Evolutionary conservation across 2,888 invertebrate species (phyloP).

Genomic region (Phyto melanocephala): DNA sequence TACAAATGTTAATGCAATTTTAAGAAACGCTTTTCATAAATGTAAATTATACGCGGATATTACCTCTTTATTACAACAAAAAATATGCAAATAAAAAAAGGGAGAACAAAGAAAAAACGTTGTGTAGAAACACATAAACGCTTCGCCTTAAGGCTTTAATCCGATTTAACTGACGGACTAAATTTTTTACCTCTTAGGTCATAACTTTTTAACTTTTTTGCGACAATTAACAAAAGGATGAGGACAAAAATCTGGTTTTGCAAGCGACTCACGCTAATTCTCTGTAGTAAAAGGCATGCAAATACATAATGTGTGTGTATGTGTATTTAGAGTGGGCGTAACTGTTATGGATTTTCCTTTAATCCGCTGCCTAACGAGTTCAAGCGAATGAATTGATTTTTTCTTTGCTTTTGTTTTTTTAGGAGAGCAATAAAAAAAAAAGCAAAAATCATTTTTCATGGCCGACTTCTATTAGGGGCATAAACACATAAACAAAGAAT

Average conservation of each 20-base stretch:
- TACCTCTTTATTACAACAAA: constrained; percentile 56
- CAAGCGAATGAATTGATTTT: constrained; percentile 68
- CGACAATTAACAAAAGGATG: background rate
- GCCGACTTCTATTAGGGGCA: background rate
- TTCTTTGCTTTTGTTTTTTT: background rate
- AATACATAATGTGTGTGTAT: background rate
- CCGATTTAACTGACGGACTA: constrained; percentile 32
- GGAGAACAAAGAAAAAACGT: constrained; percentile 1
- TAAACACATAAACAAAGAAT: background rate
- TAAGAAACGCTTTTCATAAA: background rate
- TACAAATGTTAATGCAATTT: constrained; percentile 55
- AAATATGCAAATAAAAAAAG: background rate
- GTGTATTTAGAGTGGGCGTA: constrained; percentile 69
- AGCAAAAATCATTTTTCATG: constrained; percentile 1
- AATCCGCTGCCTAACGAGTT: constrained; percentile 71
- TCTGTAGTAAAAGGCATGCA: background rate
- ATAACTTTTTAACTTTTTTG: constrained; percentile 41
- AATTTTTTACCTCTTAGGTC: constrained; percentile 57
- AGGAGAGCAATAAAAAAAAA: constrained; percentile 20
- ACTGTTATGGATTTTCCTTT: constrained; percentile 75
- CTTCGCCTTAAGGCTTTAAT: constrained; percentile 20
- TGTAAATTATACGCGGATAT: constrained; percentile 30
- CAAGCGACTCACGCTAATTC: constrained; percentile 39
- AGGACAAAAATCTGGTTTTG: background rate
- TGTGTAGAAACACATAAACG: constrained; percentile 34